These are phyloP conservation scores for Tipula vernalis DNA, from an alignment of 2,888 invertebrate genomes.

Conservation along the genomic window DNA sequence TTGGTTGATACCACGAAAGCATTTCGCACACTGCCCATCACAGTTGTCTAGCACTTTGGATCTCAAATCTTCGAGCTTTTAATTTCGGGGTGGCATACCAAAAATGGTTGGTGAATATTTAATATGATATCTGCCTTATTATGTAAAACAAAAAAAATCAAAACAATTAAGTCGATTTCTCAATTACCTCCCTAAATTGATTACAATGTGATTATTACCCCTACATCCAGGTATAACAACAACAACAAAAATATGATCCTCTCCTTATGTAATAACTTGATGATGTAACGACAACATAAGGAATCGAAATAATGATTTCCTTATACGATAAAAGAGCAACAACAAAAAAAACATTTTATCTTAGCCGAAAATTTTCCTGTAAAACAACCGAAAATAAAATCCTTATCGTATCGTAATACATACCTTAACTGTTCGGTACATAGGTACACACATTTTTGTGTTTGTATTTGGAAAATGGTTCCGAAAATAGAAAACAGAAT, in stretches of 20 bases:
- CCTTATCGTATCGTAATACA: background rate
- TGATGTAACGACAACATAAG: background rate
- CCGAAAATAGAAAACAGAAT: background rate
- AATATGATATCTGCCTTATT: too few species aligned
- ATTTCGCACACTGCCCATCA: too few species aligned
- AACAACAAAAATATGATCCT: background rate
- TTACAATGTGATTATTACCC: background rate
- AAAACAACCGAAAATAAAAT: background rate
- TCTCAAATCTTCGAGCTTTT: too few species aligned
- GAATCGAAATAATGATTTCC: background rate
- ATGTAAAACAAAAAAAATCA: background rate
- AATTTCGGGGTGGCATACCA: too few species aligned
- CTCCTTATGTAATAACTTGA: background rate
- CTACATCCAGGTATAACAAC: background rate
- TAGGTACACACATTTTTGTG: background rate
- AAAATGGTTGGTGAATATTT: too few species aligned
- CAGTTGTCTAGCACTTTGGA: too few species aligned
- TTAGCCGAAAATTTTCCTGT: background rate
- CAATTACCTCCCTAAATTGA: background rate
- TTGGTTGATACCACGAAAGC: too few species aligned
- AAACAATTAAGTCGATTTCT: background rate
- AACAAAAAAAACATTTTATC: background rate
- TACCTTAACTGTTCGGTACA: background rate
- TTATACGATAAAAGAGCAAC: background rate
- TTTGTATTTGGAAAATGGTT: background rate